Base-by-base conservation (phyloP, 2,888 invertebrate species). In the Halictus ligatus region DNA sequence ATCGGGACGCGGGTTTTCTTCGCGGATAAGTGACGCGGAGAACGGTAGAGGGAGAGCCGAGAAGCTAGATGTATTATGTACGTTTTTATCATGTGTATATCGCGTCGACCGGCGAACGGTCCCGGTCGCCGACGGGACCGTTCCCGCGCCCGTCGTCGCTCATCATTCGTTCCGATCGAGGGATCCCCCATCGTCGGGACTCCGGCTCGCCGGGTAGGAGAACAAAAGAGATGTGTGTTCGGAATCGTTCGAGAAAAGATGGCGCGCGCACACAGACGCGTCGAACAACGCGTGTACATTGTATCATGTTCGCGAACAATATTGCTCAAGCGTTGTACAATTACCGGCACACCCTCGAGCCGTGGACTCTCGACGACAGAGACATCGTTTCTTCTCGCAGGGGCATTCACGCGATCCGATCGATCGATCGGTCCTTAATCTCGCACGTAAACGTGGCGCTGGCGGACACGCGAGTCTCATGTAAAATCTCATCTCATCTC, bases 381-480 rank as follows among this genome's bases (percentile, higher is more conserved):
- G 64, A 29, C 29, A 48, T 46, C 81, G 76, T 80, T 80, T 85
- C 80, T 80, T 85, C 80, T 89, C 88, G 74, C 86, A 85, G 84
- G 90, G 90, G 89, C 89, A 90, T 90, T 90, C 46, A 80, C 83
- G 75, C 71, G 71, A 35, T 67, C n/a, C 85, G 58, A 85, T 67
- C 85, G 58, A 85, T 69, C 60, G 64, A 35, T 86, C 84, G 89
- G 85, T 83, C 78, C 60, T 84, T 73, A 74, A 86, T 85, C 35
- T 35, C 88, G 77, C 75, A 75, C 75, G 79, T 40, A 35, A 13
- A 82, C 46, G 88, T 91, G 92, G 87, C 92, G 90, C 90, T 82
- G 92, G 91, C 91, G 90, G 92, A 87, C 88, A 48, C 48, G n/a
- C n/a, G n/a, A n/a, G 64, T 54, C 75, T 35, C 35, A 35, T 35